Evolutionary conservation across 1,140 invertebrate species (phyloP), one percentile per base, ranked within the genome.

Genomic region (Hormaphis cornu): DNA sequence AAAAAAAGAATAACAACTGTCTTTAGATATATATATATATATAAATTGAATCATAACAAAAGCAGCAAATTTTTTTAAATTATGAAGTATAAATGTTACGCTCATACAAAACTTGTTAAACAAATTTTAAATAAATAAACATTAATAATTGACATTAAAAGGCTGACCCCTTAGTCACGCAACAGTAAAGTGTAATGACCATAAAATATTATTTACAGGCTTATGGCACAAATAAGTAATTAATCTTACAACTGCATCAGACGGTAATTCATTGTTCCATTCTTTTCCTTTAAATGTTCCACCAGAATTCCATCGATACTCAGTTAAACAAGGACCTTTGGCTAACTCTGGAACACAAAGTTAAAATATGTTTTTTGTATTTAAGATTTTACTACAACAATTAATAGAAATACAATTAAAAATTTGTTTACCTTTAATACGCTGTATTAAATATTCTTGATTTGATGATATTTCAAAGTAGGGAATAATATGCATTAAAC

Each of bases 241-340:
- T n/a, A n/a, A 46, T 7, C 12, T 66, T 66, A 66, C 88, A 26
- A 84, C 84, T 58, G 88, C 82, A 80, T 93, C 90, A 20, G 89
- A 89, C 40, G 90, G 89, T 70, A 91, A 79, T 74, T 88, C 85
- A 54, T 87, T 84, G 71, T 86, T 87, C 89, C 90, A 92, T 33
- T 83, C 81, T 77, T 89, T 88, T 4, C 85, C 85, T 75, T 89
- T 85, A 73, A 85, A 85, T 44, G 79, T 77, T 10, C 86, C 83
- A 8, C 89, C 89, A 53, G 83, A 81, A 78, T 90, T 89, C 90
- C 90, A 93, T 71, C 84, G 85, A 74, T 86, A 93, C 70, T 89
- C 87, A 70, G 87, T 87, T 82, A 93, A 87, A 73, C 88, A 90
- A 24, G 89, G 88, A 71, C 88, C 88, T 74, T 83, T 86, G 0